A percentile compares a stretch with the other conserved stretches of the same genome.
phyloP scores from a whole-genome alignment of 2,888 invertebrate species.

The Sabellastarte sp. region DNA sequence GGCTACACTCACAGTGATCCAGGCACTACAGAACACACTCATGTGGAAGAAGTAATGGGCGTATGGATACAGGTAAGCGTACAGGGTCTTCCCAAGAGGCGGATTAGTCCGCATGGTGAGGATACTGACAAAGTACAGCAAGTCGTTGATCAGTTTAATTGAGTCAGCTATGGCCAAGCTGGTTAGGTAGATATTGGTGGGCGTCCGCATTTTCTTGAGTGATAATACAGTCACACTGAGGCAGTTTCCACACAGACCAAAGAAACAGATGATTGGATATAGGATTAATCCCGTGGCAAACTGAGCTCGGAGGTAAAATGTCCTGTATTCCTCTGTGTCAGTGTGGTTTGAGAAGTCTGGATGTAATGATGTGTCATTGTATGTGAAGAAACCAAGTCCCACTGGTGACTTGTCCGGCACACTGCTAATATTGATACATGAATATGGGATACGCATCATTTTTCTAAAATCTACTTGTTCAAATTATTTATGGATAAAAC shows the following conservation, averaged over 20 bases:
- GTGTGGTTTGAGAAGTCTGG: too few species aligned
- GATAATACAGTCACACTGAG: slow-evolving; percentile 17
- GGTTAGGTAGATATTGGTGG: slow-evolving; percentile 20
- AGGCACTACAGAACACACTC: slow-evolving; percentile 21
- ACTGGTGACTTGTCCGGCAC: too few species aligned
- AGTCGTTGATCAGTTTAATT: slow-evolving; percentile 22
- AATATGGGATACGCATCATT: too few species aligned
- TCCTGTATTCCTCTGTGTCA: not conserved
- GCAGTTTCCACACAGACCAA: slow-evolving; percentile 18
- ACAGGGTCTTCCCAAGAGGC: slow-evolving; percentile 5
- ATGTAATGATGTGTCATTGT: too few species aligned
- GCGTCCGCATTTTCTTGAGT: slow-evolving; percentile 12
- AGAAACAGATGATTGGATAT: slow-evolving; percentile 21
- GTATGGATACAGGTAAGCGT: slow-evolving; percentile 24
- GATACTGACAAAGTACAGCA: slow-evolving; percentile 18
- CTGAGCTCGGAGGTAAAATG: slow-evolving; percentile 18
- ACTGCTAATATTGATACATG: too few species aligned
- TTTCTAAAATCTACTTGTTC: too few species aligned
- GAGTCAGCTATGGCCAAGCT: slow-evolving; percentile 21
- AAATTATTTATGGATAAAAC: too few species aligned
- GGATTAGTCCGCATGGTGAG: slow-evolving; percentile 12
- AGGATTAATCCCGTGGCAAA: slow-evolving; percentile 19
- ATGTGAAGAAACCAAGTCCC: too few species aligned
- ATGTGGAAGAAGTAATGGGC: slow-evolving; percentile 22
- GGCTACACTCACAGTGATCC: slow-evolving; percentile 22